Base-by-base conservation (phyloP, 2,888 invertebrate genomes). In the Meghimatium bilineatum region DNA sequence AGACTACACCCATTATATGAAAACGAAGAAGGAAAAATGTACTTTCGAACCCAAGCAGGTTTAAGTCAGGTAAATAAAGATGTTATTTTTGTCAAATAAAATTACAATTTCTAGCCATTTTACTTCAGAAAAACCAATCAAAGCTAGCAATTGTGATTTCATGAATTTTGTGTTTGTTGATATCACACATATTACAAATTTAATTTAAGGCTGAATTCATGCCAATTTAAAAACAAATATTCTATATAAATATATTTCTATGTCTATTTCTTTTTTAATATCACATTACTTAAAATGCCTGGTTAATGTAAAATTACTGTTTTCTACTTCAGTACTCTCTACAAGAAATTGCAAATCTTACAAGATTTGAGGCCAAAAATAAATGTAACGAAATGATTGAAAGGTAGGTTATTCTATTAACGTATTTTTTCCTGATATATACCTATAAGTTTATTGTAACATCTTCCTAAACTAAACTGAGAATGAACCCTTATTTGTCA, bases 1-100 rank as follows among this genome's bases (percentile, higher is more conserved):
- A 91, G 90, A 71, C 83, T 91, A 0, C 91, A 92, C 82, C 92
- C 92, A 10, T 86, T 92, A 52, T 91, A 93, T 79, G 88, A 89
- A 52, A 90, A 92, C 81, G 93, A 93, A 82, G 90, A 91, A 72
- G 92, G 92, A 1, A 88, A 87, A 49, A 89, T 89, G 12, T 91
- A 89, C 86, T 90, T 93, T 84, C 81, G 92, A 36, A 85, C 89
- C 44, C 91, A 91, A 71, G 92, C 92, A 32, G 89, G 90, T 85
- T 82, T 91, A 32, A 85, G 71, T 56, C 49, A 77, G 63, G 77
- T 77, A 77, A 29, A 52, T 32, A 1, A 1, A 38, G 26, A 44
- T n/a, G 23, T 38, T 63, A n/a, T 26, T n/a, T 63, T 63, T 63
- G 26, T 6, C n/a, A n/a, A n/a, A n/a, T n/a, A n/a, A n/a, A n/a